Base-by-base conservation (phyloP, 2,113 vertebrate species). In the Scalopus aquaticus region DNA sequence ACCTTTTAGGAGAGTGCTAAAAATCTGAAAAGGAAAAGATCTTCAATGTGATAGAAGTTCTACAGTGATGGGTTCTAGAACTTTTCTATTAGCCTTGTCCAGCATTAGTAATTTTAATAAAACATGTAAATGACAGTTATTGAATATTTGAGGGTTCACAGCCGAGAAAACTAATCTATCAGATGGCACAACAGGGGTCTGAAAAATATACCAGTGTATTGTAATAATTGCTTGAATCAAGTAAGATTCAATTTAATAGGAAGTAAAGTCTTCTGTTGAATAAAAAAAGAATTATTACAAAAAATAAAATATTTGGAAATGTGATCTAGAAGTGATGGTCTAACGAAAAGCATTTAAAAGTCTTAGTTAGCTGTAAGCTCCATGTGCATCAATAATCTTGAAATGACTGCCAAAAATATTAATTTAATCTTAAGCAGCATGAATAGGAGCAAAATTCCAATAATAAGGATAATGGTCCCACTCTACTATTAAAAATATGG, bases 401-500 rank as follows among this genome's bases (percentile, higher is more conserved):
- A 80, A 49, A 83, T 16, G 8, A 39, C 54, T 80, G 46, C 87
- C 65, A 91, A 87, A 89, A 96, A 65, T 84, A 73, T 88, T 77
- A 93, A 83, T 89, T 88, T 76, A 83, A 39, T 87, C 89, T 88
- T 95, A 80, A 91, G 39, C 44, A 76, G 77, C n/a, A 91, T 93
- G 64, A 94, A 96, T 32, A 94, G 44, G 32, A 83, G 39, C 73
- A 88, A 90, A 92, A 82, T 94, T 93, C 35, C 70, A 97, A 91
- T 91, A 91, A 89, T 89, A 85, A 88, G 74, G 78, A 91, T 87
- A 72, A 92, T 76, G 84, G 42, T 26, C 35, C 69, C 42, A 87
- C 32, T 91, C 17, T 69, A 74, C 67, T 85, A 90, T 91, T 96
- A 96, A 94, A 94, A 69, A 51, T 91, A 96, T 84, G 93, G 80